Conservation (phyloP, 2,888 invertebrate genomes). For the Dryobotodes eremita region DNA sequence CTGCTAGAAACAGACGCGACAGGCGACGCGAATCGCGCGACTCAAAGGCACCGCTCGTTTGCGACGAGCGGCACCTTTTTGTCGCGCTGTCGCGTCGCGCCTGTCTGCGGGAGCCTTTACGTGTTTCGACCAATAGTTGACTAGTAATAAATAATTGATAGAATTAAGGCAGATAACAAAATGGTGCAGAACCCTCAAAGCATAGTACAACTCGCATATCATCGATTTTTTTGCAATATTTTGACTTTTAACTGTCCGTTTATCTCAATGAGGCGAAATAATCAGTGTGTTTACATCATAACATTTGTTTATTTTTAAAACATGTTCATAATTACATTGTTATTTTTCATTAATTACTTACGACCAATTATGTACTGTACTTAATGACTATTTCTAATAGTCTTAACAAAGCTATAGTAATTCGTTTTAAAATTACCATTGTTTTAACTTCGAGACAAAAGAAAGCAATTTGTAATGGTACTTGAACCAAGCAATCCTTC, state of each 20-base stretch:
- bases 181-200: no score
- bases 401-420: background rate
- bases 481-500: background rate
- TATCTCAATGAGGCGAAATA: conserved; percentile 12
- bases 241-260: background rate
- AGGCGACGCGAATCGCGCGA: no score
- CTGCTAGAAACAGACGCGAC: no score
- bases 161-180: no score
- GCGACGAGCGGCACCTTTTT: no score
- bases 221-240: background rate
- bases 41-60: no score
- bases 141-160: no score
- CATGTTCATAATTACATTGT: conserved; percentile 11
- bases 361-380: background rate
- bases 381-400: background rate
- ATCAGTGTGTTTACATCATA: conserved; percentile 24
- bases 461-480: conserved; percentile 10
- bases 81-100: no score
- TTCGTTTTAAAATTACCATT: conserved; percentile 10
- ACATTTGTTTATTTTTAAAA: conserved; percentile 35
- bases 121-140: no score
- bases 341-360: conserved; percentile 32
- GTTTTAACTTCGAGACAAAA: conserved; percentile 6
- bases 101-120: no score
- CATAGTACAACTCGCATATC: no score